Percentiles rank a stretch among this genome's conserved stretches.
These are phyloP conservation scores for Sphenopsis melanotis DNA, from an alignment of 2,797 vertebrate genomes.

Conservation along the genomic window DNA sequence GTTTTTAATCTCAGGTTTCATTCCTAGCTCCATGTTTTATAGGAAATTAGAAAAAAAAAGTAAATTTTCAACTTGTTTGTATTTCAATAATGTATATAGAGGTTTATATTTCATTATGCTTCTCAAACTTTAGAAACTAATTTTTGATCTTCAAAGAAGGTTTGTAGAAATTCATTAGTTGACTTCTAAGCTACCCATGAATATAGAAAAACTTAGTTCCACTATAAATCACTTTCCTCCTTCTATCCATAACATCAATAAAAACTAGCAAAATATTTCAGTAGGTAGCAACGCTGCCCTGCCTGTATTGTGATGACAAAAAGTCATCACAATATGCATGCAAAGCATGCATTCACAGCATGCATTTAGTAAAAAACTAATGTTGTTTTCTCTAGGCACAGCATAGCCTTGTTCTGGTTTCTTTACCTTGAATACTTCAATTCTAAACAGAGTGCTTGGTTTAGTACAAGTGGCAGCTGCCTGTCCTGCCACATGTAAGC, in stretches of 20 bases:
- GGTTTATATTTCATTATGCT: neutral
- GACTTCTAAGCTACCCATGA: neutral
- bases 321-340: neutral
- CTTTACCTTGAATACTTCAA: neutral
- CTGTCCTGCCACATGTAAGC: neutral
- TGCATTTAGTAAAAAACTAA: neutral
- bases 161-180: neutral
- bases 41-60: neutral
- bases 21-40: neutral
- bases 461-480: neutral
- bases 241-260: neutral
- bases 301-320: neutral
- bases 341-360: neutral
- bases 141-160: neutral
- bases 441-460: neutral
- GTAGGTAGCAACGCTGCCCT: neutral
- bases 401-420: neutral
- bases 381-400: neutral
- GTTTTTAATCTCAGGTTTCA: neutral
- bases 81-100: neutral
- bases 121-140: neutral
- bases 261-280: neutral
- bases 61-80: neutral
- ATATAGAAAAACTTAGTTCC: neutral
- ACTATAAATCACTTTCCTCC: neutral